These are phyloP conservation scores for Zenarchopterus dispar DNA, from an alignment of 2,797 vertebrate species.

Conservation along the genomic window DNA sequence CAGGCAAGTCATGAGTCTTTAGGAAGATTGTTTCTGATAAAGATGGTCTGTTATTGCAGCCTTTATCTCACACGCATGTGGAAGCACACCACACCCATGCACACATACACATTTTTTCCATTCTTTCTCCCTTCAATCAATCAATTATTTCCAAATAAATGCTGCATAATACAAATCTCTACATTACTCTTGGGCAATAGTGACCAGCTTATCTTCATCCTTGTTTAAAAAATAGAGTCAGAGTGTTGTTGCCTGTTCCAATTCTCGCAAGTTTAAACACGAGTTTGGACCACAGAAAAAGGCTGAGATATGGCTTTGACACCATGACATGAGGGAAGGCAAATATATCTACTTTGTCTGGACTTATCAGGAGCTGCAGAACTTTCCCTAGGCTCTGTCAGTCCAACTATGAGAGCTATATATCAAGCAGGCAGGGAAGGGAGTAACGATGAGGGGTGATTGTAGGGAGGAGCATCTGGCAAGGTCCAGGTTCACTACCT, in stretches of 20 bases:
- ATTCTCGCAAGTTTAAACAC: conserved; percentile 18
- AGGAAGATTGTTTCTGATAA: conserved; percentile 60
- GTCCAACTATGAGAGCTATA: conserved; percentile 54
- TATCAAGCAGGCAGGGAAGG: conserved; percentile 52
- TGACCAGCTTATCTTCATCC: conserved; percentile 42
- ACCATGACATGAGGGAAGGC: conserved; percentile 67
- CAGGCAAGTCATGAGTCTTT: conserved; percentile 46
- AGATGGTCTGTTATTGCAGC: conserved; percentile 24
- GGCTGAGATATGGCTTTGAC: conserved; percentile 61
- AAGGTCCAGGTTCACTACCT: conserved; percentile 67
- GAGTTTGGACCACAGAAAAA: conserved; percentile 22
- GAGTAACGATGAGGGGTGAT: conserved; percentile 53
- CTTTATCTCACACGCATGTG: conserved; percentile 24
- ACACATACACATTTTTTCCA: background rate
- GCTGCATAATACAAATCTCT: background rate
- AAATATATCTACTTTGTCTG: conserved; percentile 61
- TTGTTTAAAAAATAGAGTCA: conserved; percentile 26
- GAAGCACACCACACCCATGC: conserved; percentile 26
- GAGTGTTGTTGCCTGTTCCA: background rate
- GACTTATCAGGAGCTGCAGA: conserved; percentile 73
- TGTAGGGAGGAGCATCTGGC: conserved; percentile 54
- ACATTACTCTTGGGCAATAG: conserved; percentile 21
- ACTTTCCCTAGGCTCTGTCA: conserved; percentile 51
- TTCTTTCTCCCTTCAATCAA: background rate
- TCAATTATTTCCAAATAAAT: too few relatives aligned